phyloP scores from a whole-genome alignment of 2,888 invertebrate species.

The Noctua fimbriata region DNA sequence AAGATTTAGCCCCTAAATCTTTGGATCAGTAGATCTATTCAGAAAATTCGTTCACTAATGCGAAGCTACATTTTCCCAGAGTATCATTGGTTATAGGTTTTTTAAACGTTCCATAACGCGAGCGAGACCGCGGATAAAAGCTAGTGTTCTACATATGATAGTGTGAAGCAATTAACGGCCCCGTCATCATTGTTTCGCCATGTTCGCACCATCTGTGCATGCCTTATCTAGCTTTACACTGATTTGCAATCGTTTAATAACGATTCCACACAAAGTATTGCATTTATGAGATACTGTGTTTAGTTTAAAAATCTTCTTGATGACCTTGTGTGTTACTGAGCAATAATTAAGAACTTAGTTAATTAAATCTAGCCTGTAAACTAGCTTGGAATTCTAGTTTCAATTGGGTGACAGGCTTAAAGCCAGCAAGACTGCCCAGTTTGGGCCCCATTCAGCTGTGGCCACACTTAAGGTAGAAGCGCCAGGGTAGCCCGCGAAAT shows the following conservation, averaged over 20 bases:
- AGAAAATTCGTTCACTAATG: no score
- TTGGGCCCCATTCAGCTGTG: no score
- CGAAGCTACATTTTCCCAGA: no score
- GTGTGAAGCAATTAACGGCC: neutral
- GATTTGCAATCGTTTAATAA: neutral
- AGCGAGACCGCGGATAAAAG: no score
- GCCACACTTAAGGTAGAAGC: no score
- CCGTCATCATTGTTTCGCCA: conserved; percentile 3
- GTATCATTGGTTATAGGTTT: no score
- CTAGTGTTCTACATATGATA: neutral
- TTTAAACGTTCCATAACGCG: no score
- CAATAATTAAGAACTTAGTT: neutral
- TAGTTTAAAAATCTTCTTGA: neutral
- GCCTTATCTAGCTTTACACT: conserved; percentile 15
- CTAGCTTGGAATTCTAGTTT: neutral
- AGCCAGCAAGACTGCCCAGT: neutral
- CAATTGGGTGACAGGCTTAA: no score
- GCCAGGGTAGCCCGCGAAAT: no score
- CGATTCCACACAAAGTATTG: neutral
- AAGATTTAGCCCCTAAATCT: no score
- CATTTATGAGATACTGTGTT: neutral
- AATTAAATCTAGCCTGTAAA: neutral
- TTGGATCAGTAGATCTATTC: no score
- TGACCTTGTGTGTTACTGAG: neutral
- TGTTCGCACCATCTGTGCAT: conserved; percentile 15